Evolutionary conservation across 2,888 invertebrate species (phyloP).

Genomic region (Neoscelio sp.): DNA sequence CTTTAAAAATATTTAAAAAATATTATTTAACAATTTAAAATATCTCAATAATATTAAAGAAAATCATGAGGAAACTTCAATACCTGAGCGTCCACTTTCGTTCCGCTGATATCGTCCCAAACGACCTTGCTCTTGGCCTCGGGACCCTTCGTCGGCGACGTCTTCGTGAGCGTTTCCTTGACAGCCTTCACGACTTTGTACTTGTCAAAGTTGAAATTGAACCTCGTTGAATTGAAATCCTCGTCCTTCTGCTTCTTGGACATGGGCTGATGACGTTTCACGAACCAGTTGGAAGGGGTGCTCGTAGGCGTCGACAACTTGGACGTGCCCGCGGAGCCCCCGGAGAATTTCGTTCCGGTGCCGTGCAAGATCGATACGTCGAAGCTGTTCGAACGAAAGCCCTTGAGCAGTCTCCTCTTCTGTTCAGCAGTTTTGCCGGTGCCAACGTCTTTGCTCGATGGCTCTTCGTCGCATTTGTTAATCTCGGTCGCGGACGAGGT

Average conservation of each 20-base stretch:
- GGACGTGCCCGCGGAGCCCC: slow-evolving; percentile 11
- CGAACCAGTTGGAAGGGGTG: slow-evolving; percentile 89
- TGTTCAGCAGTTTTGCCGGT: slow-evolving; percentile 82
- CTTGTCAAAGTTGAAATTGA: slow-evolving; percentile 87
- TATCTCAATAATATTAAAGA: too few relatives aligned
- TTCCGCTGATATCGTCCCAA: slow-evolving; percentile 91
- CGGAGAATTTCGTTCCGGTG: slow-evolving; percentile 75
- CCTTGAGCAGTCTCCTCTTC: slow-evolving; percentile 86
- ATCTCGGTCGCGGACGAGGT: slow-evolving; percentile 93
- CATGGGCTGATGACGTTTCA: slow-evolving; percentile 91
- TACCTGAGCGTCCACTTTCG: slow-evolving; percentile 90
- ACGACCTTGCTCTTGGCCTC: slow-evolving; percentile 85
- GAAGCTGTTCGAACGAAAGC: slow-evolving; percentile 92
- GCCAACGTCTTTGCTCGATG: slow-evolving; percentile 53
- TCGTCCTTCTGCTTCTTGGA: slow-evolving; percentile 84
- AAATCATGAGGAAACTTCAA: too few relatives aligned
- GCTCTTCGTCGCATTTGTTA: slow-evolving; percentile 85
- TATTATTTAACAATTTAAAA: too few relatives aligned
- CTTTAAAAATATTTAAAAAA: too few relatives aligned
- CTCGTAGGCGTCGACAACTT: slow-evolving; percentile 63
- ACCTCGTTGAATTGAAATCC: slow-evolving; percentile 84
- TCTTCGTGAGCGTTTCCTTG: slow-evolving; percentile 81
- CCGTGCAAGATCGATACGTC: slow-evolving; percentile 90
- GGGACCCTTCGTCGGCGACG: slow-evolving; percentile 70
- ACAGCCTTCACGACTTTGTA: slow-evolving; percentile 84